A percentile compares a stretch with the other conserved stretches of the same genome.
These are phyloP conservation scores for Bombylius discolor DNA, from an alignment of 2,888 invertebrate genomes.

Conservation along the genomic window DNA sequence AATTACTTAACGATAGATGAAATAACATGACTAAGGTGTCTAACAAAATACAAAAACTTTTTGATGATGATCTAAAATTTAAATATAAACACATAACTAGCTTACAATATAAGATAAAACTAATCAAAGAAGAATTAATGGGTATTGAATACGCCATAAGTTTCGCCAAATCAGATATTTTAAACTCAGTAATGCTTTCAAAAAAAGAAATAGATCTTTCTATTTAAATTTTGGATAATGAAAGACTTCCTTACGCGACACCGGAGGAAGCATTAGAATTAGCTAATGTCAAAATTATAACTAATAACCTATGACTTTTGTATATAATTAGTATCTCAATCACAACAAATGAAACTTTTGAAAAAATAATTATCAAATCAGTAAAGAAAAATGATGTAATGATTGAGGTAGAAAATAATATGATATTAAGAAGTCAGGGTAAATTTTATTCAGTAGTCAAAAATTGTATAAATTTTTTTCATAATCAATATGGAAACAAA, in stretches of 20 bases:
- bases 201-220: conserved; percentile 8
- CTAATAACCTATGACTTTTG: conserved; percentile 9
- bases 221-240: conserved; percentile 10
- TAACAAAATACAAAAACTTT: not conserved
- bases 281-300: conserved; percentile 14
- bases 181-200: conserved; percentile 11
- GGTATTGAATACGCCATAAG: conserved; percentile 11
- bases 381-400: conserved; percentile 8
- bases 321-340: conserved; percentile 15
- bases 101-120: conserved; percentile 4
- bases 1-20: conserved; percentile 3
- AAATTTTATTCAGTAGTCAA: conserved; percentile 8
- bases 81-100: not conserved
- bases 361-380: conserved; percentile 9
- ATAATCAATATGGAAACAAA: conserved; percentile 8
- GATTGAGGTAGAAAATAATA: conserved; percentile 8
- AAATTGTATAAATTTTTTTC: conserved; percentile 10
- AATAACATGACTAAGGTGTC: conserved; percentile 2
- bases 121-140: conserved; percentile 10
- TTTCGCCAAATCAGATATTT: conserved; percentile 8
- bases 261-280: conserved; percentile 16
- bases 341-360: conserved; percentile 10
- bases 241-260: conserved; percentile 12
- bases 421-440: conserved; percentile 9
- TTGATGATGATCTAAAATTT: not conserved